Conservation (phyloP, 2,888 invertebrate species). For the Coelinius sp. region DNA sequence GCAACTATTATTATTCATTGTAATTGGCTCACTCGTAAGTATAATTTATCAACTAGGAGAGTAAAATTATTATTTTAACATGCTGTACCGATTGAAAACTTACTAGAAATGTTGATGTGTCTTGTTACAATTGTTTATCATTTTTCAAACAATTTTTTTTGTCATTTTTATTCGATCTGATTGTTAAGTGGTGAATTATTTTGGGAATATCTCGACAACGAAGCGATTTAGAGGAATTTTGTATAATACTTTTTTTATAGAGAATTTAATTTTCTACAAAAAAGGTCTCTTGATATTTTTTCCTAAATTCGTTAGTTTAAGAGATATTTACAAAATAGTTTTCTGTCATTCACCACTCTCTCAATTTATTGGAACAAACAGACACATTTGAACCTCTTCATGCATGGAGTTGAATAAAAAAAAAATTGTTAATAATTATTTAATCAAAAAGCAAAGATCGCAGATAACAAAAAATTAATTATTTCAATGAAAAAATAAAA, state of each 20-base stretch:
- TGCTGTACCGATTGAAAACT: slow-evolving; percentile 44
- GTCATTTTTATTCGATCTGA: too few relatives aligned
- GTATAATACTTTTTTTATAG: not conserved
- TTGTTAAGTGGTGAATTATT: slow-evolving; percentile 30
- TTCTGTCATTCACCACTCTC: not conserved
- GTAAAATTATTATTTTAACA: slow-evolving; percentile 34
- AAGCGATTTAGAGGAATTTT: too few relatives aligned
- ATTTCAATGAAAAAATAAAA: slow-evolving; percentile 6
- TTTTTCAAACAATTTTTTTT: slow-evolving; percentile 39
- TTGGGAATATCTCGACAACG: slow-evolving; percentile 31
- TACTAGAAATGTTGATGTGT: slow-evolving; percentile 42
- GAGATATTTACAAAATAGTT: slow-evolving; percentile 22
- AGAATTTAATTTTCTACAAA: not conserved
- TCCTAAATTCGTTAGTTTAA: not conserved
- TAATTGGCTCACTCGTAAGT: slow-evolving; percentile 12
- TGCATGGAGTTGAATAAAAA: slow-evolving; percentile 54
- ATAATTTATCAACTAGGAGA: slow-evolving; percentile 29
- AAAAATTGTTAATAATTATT: slow-evolving; percentile 33
- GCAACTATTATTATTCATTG: slow-evolving; percentile 54
- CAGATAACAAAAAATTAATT: slow-evolving; percentile 45
- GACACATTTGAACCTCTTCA: slow-evolving; percentile 41
- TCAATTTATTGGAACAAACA: slow-evolving; percentile 17
- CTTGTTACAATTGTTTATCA: slow-evolving; percentile 1
- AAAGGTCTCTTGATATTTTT: not conserved
- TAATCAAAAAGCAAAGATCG: slow-evolving; percentile 61